These are phyloP conservation scores for Drosophila siamana DNA, from an alignment of 2,888 invertebrate species.

Conservation along the genomic window DNA sequence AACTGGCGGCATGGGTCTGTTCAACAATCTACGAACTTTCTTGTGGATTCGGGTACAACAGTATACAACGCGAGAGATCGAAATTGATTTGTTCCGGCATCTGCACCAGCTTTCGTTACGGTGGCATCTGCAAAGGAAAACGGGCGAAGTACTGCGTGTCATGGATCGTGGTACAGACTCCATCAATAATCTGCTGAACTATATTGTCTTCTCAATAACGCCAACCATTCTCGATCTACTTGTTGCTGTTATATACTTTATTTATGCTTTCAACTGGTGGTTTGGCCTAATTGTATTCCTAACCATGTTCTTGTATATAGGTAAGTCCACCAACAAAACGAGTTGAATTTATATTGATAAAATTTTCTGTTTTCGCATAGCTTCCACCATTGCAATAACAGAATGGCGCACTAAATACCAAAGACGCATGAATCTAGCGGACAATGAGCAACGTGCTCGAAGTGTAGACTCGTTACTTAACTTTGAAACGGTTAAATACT, in stretches of 20 bases:
- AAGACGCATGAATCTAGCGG: slow-evolving; percentile 96
- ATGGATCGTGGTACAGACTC: slow-evolving; percentile 99
- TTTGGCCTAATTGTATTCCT: slow-evolving; percentile 97
- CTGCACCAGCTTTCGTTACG: slow-evolving; percentile 95
- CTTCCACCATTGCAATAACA: slow-evolving; percentile 93
- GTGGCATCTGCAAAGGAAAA: slow-evolving; percentile 98
- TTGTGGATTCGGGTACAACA: slow-evolving; percentile 98
- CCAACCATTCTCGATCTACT: slow-evolving; percentile 97
- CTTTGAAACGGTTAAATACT: slow-evolving; percentile 99
- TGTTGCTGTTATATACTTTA: slow-evolving; percentile 95
- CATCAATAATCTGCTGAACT: slow-evolving; percentile 96
- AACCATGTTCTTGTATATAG: slow-evolving; percentile 96
- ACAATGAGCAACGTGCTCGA: slow-evolving; percentile 95
- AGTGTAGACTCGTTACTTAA: slow-evolving; percentile 98
- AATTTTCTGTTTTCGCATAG: slow-evolving; percentile 71
- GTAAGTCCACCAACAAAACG: slow-evolving; percentile 88
- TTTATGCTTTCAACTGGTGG: slow-evolving; percentile 95
- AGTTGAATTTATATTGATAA: neutral
- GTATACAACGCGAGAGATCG: slow-evolving; percentile 96
- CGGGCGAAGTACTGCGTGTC: slow-evolving; percentile 97
- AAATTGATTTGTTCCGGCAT: slow-evolving; percentile 94
- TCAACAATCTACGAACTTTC: slow-evolving; percentile 96
- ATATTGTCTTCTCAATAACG: slow-evolving; percentile 95
- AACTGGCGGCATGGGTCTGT: slow-evolving; percentile 95
- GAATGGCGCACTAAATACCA: slow-evolving; percentile 99